Percentiles rank a stretch among this genome's conserved stretches.
Evolutionary conservation across 2,113 vertebrate species (phyloP).

Genomic region (Ellobius talpinus): DNA sequence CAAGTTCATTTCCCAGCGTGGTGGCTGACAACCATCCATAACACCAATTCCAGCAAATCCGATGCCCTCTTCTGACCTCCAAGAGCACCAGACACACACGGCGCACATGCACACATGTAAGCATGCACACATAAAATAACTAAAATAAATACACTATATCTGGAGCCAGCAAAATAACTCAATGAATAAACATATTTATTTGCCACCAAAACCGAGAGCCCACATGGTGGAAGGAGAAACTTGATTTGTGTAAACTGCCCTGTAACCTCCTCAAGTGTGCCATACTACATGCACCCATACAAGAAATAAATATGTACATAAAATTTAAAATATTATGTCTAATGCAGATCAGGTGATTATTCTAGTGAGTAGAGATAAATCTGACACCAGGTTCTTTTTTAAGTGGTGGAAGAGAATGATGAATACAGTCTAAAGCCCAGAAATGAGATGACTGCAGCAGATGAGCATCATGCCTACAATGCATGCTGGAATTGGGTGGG

Average conservation of each 20-base stretch:
- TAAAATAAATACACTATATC: neutral
- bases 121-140: neutral
- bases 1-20: too few species aligned
- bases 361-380: neutral
- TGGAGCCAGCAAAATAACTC: neutral
- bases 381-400: neutral
- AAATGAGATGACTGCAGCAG: constrained; percentile 41
- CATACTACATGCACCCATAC: neutral
- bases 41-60: neutral
- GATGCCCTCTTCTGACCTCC: neutral
- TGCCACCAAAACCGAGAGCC: neutral
- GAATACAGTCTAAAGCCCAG: constrained; percentile 31
- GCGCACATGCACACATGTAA: neutral
- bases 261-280: too few species aligned
- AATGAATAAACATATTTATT: neutral
- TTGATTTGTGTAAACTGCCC: too few species aligned
- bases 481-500: constrained; percentile 12
- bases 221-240: too few species aligned
- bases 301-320: neutral
- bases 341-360: neutral
- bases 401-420: neutral
- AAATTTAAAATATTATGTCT: neutral
- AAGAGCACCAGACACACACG: neutral
- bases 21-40: neutral
- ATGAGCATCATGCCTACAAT: neutral